Base-by-base conservation (phyloP, 2,113 vertebrate species). In the Mastomys coucha region DNA sequence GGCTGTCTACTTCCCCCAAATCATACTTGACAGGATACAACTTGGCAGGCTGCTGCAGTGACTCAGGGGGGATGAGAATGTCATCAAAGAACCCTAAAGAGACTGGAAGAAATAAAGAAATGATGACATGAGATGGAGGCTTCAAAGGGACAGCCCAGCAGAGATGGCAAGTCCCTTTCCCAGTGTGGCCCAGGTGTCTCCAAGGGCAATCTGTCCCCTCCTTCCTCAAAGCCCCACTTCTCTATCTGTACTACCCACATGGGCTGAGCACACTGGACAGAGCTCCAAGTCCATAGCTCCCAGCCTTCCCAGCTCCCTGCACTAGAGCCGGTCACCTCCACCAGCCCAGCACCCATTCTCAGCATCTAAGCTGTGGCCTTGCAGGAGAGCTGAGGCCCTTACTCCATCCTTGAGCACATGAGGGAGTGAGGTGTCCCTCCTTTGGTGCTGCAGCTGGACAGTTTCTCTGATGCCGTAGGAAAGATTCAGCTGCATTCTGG, bases 21-120 rank as follows among this genome's bases (percentile, higher is more conserved):
- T 20, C 33, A 17, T 39, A n/a, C 56, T n/a, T 42, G 24, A 69
- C 24, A 98, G 99, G 99, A 99, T 99, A 99, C 99, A 99, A 99
- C 95, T 99, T 99, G 65, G 99, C 99, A 12, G 99, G 99, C 97
- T 99, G 99, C 95, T 99, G 99, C 94, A 99, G 98, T 0, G 99
- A 99, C 98, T 99, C 99, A 0, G 99, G 99, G 12, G 99, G 99
- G 84, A 99, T 99, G 96, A 99, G 97, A 90, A 99, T 99, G 98
- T 99, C 99, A 6, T 99, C 99, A 36, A 99, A 99, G 98, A 99
- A 99, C 91, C 99, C 99, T 94, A 99, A 98, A 16, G 99, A 99
- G 97, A 99, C 99, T 99, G 98, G 0, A 19, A 97, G 81, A 91
- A 19, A 67, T 2, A 49, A 49, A 97, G 81, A 91, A 19, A 67